Conservation (phyloP, 2,888 invertebrate species). For the Machimus rusticus region DNA sequence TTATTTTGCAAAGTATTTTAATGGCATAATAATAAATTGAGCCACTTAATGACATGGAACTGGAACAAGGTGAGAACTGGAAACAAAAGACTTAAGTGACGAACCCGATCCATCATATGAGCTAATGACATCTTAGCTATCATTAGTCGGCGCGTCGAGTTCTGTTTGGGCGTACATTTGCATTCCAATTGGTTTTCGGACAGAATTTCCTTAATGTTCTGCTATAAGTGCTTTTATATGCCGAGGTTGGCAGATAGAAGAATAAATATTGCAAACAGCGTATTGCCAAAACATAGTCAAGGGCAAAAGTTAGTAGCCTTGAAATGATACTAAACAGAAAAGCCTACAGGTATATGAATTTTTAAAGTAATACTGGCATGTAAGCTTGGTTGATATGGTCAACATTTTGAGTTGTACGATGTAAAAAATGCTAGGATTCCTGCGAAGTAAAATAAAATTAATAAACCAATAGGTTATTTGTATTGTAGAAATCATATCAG, state of each 20-base stretch:
- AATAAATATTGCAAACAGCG: background rate
- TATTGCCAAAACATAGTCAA: no score
- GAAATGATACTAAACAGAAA: no score
- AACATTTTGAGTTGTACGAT: no score
- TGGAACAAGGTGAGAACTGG: background rate
- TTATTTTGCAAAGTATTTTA: background rate
- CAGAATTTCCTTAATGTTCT: background rate
- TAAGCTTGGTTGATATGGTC: no score
- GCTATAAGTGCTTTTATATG: background rate
- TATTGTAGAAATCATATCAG: no score
- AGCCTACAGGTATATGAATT: no score
- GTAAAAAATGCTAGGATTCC: no score
- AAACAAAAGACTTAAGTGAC: slow-evolving; percentile 6
- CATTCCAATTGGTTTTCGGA: background rate
- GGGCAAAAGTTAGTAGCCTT: no score
- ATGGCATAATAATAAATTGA: background rate
- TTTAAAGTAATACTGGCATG: no score
- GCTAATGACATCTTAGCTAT: background rate
- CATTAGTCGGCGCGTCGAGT: background rate
- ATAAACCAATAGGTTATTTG: no score
- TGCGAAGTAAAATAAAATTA: no score
- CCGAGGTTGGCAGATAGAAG: background rate
- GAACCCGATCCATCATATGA: background rate
- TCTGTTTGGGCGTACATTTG: background rate
- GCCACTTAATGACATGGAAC: background rate